A percentile compares a stretch with the other conserved stretches of the same genome.
Conservation (phyloP, 2,888 invertebrate genomes). For the Sepiola atlantica region DNA sequence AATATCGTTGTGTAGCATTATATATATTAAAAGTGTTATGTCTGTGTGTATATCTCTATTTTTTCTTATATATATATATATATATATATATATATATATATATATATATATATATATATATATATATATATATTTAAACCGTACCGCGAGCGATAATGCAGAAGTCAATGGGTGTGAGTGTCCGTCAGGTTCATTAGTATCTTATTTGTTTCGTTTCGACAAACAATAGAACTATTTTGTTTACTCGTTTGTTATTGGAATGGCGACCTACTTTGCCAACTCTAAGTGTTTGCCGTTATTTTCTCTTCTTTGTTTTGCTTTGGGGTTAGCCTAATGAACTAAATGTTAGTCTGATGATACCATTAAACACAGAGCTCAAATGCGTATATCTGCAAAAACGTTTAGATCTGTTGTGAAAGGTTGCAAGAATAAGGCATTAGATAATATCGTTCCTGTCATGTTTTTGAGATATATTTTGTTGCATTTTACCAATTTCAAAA, state of each 20-base stretch:
- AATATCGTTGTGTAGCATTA: too few species aligned
- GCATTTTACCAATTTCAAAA: too few species aligned
- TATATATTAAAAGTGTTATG: too few species aligned
- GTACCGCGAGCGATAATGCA: background rate
- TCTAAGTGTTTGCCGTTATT: background rate
- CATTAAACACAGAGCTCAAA: background rate
- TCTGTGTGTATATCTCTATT: too few species aligned
- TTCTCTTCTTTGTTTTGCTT: background rate
- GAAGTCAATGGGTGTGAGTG: slow-evolving; percentile 8
- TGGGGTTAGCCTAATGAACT: background rate
- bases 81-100: too few species aligned
- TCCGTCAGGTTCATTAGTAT: background rate
- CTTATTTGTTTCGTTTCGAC: background rate
- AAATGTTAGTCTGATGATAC: background rate
- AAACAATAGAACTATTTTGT: background rate
- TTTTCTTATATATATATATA: too few species aligned
- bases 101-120: too few species aligned
- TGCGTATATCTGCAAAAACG: background rate
- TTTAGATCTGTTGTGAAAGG: background rate
- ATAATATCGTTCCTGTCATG: too few species aligned
- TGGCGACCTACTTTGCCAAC: background rate
- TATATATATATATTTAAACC: too few species aligned
- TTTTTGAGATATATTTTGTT: too few species aligned
- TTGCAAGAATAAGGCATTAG: too few species aligned
- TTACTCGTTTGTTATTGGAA: background rate